Evolutionary conservation across 2,888 invertebrate species (phyloP).

Genomic region (Plebejus argus): DNA sequence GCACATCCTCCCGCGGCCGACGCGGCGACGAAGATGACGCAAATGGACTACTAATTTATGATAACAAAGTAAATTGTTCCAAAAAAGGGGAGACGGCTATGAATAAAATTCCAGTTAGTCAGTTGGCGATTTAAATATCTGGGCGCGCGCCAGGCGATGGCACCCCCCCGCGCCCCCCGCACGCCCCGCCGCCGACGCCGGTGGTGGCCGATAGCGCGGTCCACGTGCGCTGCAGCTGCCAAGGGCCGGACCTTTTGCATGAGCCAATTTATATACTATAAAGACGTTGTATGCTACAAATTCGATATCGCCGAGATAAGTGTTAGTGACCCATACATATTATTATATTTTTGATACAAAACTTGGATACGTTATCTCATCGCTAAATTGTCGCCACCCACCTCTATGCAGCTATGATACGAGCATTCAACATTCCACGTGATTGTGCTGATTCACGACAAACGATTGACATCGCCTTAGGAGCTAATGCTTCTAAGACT

Average conservation of each 20-base stretch:
- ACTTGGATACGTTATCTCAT: not conserved
- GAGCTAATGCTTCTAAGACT: no score
- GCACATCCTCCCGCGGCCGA: not conserved
- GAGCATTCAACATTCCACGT: not conserved
- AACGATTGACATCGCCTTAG: no score
- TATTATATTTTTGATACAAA: not conserved
- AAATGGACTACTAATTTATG: conserved; percentile 49
- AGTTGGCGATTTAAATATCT: conserved; percentile 52
- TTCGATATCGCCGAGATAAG: no score
- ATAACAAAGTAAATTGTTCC: conserved; percentile 56
- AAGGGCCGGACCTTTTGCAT: not conserved
- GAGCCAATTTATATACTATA: no score
- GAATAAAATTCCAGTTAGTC: conserved; percentile 62
- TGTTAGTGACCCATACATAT: not conserved
- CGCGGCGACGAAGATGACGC: conserved; percentile 39
- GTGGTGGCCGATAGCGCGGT: not conserved
- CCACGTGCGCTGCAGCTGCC: not conserved
- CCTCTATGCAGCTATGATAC: not conserved
- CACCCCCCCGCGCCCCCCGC: not conserved
- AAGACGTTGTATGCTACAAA: no score
- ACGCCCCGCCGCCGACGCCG: no score
- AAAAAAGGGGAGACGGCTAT: conserved; percentile 55
- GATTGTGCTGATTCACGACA: no score
- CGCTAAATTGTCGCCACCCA: not conserved
- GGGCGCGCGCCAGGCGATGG: conserved; percentile 2